A percentile compares a stretch with the other conserved stretches of the same genome.
phyloP scores from a whole-genome alignment of 2,113 vertebrate genomes.

The Macaca fascicularis region DNA sequence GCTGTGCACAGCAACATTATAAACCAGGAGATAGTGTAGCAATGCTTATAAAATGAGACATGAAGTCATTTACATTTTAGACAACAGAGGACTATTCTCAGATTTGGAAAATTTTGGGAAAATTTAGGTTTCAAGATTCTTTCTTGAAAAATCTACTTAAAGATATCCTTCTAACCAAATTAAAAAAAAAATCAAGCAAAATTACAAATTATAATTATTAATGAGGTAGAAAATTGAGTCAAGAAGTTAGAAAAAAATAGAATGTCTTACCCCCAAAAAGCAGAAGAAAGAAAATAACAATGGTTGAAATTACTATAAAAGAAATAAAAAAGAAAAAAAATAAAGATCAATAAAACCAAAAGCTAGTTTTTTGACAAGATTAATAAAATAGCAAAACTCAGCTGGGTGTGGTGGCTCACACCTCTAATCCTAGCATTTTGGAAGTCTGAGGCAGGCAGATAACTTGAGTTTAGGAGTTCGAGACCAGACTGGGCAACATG shows the following conservation, averaged over 20 bases:
- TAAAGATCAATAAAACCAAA: not conserved
- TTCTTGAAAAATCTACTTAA: slow-evolving; percentile 20
- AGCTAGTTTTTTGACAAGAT: not conserved
- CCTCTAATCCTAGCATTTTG: too few relatives aligned
- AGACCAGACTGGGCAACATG: too few relatives aligned
- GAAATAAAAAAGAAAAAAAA: not conserved
- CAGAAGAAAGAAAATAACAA: not conserved
- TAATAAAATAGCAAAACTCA: not conserved
- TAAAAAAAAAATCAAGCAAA: not conserved
- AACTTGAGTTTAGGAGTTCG: too few relatives aligned
- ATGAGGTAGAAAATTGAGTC: not conserved
- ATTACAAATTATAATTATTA: not conserved
- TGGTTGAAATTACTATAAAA: not conserved
- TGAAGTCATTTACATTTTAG: not conserved
- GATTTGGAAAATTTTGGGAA: not conserved
- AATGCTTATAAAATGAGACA: not conserved
- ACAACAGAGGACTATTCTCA: not conserved
- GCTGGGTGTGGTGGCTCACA: too few relatives aligned
- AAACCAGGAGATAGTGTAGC: not conserved
- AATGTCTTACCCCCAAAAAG: too few relatives aligned
- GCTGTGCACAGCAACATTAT: not conserved
- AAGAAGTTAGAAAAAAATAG: not conserved
- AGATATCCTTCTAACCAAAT: not conserved
- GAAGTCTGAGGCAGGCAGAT: too few relatives aligned
- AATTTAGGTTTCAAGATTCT: slow-evolving; percentile 6